phyloP scores from a whole-genome alignment of 92 coral and sea anemone species.

The Nematostella vectensis region DNA sequence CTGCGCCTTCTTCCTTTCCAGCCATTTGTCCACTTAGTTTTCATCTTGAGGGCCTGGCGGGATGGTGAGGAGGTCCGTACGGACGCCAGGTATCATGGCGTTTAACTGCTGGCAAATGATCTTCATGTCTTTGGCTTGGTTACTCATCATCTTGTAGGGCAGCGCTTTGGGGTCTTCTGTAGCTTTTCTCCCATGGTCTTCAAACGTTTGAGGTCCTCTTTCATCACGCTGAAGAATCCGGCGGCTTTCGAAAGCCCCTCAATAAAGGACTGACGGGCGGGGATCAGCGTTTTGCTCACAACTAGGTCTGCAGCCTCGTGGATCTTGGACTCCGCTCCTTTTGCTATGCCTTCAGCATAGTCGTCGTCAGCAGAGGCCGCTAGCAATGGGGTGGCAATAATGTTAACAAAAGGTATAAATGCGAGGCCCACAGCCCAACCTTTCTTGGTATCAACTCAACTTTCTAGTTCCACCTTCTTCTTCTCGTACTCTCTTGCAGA shows the following conservation, averaged over 20 bases:
- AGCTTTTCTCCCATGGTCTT: conserved; percentile 23
- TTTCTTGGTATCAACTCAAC: conserved; percentile 7
- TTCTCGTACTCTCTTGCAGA: conserved; percentile 25
- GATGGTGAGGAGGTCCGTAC: conserved; percentile 46
- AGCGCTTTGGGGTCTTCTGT: conserved; percentile 6
- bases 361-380: conserved; percentile 13
- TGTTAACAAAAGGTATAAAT: conserved; percentile 38
- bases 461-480: conserved; percentile 21
- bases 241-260: conserved; percentile 38
- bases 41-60: conserved; percentile 49
- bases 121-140: conserved; percentile 29
- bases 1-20: conserved; percentile 18
- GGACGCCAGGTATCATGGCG: conserved; percentile 36
- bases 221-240: conserved; percentile 47
- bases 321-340: conserved; percentile 18
- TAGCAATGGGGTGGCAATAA: conserved; percentile 34
- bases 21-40: conserved; percentile 56
- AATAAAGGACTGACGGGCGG: conserved; percentile 35
- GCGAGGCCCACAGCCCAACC: conserved; percentile 33
- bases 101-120: conserved; percentile 31
- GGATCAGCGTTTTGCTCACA: conserved; percentile 28
- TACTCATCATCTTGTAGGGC: conserved; percentile 27
- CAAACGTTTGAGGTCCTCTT: conserved; percentile 25
- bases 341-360: conserved; percentile 37
- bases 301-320: conserved; percentile 30